phyloP scores from a whole-genome alignment of 2,113 vertebrate genomes.

The Capra hircus region DNA sequence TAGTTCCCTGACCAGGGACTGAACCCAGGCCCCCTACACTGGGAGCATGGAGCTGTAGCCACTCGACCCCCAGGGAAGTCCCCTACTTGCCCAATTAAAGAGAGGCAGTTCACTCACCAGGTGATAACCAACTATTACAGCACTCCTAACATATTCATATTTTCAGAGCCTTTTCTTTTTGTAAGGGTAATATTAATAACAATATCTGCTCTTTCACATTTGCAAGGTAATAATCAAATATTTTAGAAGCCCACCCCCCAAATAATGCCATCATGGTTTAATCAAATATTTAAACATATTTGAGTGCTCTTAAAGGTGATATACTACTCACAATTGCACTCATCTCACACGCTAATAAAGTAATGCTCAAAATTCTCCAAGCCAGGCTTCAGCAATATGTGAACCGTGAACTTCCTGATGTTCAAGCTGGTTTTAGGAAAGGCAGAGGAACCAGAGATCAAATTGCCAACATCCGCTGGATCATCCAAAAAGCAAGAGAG shows the following conservation, averaged over 20 bases:
- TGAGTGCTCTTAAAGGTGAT: background rate
- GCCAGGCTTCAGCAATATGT: no score
- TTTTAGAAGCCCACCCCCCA: background rate
- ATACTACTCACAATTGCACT: background rate
- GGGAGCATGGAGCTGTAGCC: background rate
- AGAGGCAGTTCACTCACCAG: background rate
- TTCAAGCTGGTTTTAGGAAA: no score
- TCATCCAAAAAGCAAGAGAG: no score
- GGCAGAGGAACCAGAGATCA: no score
- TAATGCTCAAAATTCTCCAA: no score
- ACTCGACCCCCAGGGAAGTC: background rate
- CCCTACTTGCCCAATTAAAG: background rate
- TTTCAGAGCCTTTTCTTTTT: background rate
- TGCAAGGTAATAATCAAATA: background rate
- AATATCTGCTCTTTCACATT: background rate
- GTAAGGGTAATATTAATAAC: background rate
- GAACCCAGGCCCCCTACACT: background rate
- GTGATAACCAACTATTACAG: background rate
- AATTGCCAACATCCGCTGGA: no score
- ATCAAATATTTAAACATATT: background rate
- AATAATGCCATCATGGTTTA: background rate
- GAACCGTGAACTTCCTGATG: no score
- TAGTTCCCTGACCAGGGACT: background rate
- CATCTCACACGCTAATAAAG: no score
- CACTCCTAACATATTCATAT: background rate